Conservation (phyloP, 1,140 invertebrate species). For the Papilio helenus region DNA sequence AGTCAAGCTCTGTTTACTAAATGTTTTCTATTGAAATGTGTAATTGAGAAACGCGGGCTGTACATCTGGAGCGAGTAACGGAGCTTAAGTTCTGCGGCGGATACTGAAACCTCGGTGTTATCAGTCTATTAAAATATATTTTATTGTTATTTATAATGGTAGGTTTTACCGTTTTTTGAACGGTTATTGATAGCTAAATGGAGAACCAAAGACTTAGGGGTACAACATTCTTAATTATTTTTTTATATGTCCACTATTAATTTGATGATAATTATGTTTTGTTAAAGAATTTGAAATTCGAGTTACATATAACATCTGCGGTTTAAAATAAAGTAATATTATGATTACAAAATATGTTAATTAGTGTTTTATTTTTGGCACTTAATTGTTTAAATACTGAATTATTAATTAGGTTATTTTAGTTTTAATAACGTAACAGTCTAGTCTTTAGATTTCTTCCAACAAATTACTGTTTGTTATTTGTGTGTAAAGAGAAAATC, state of each 20-base stretch:
- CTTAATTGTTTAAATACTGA: no score
- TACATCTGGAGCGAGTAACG: constrained; percentile 71
- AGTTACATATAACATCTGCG: no score
- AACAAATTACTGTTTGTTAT: not conserved
- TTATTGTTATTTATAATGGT: not conserved
- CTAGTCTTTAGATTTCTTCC: not conserved
- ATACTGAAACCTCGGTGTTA: constrained; percentile 18
- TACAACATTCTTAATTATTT: no score
- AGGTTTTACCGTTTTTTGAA: no score
- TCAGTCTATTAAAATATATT: constrained; percentile 18
- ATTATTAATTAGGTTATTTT: no score
- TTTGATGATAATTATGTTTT: no score
- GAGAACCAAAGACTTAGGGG: no score
- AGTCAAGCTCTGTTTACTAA: not conserved
- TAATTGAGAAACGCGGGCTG: constrained; percentile 63
- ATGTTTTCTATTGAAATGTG: constrained; percentile 70
- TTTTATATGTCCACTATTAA: no score
- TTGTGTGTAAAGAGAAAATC: not conserved
- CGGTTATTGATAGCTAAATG: not conserved
- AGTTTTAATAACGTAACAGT: not conserved
- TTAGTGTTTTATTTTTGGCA: no score
- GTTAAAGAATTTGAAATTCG: no score
- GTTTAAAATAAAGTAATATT: no score
- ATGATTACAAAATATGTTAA: no score
- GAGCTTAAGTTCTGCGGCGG: constrained; percentile 53